Evolutionary conservation across 2,113 vertebrate species (phyloP), one percentile per base, ranked within the genome.

Genomic region (Dromaius novaehollandiae): DNA sequence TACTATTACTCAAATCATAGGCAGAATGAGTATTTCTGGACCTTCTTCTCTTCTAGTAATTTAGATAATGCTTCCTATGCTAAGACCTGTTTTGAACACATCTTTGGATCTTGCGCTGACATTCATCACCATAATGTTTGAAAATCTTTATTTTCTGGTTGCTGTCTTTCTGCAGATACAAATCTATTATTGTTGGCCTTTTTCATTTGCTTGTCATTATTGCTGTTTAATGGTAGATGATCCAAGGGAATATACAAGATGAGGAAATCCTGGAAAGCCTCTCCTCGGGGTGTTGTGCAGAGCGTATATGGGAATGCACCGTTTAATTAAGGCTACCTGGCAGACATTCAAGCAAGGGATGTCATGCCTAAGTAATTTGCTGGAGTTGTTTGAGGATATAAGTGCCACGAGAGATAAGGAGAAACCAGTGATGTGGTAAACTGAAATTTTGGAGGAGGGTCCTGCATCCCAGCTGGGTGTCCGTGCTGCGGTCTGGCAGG

Each of bases 241-340:
- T 97, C 60, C 91, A 94, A 89, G 71, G 85, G 95, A 94, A 86
- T 94, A 93, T 11, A 88, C 79, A 91, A 82, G 91, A 88, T 64
- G 50, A 94, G 71, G 89, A 91, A 75, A 78, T 91, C 73, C 79
- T 95, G 91, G 96, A 94, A 96, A 75, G 76, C 63, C 22, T 95
- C 87, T 90, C 82, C 87, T 88, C 51, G n/a, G 75, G 87, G 88
- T 74, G 68, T 38, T 89, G 85, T 78, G 95, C 71, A 53, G 91
- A 90, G 55, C 26, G 22, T 89, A 51, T 69, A 15, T 53, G 87
- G 93, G 88, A 91, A 88, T 4, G 42, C 82, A 70, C n/a, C 63
- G 87, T 97, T 97, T 96, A 95, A 97, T 97, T 96, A 96, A 96
- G 94, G 94, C 71, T 96, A 95, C 95, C 91, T 95, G 95, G 94